Evolutionary conservation across 2,113 vertebrate species (phyloP).

Genomic region (Scatophagus argus): DNA sequence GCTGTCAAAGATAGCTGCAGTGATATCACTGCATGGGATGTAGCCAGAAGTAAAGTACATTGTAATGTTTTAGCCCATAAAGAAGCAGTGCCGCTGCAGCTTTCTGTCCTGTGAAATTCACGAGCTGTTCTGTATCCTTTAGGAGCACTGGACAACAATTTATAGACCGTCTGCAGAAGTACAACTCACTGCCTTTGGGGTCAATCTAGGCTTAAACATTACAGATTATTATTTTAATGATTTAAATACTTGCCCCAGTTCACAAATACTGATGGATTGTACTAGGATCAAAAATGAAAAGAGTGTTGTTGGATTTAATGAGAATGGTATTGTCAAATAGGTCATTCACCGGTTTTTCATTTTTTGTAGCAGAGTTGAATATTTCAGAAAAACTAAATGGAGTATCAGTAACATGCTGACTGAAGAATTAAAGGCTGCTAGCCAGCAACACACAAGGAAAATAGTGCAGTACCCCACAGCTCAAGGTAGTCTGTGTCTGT

Average conservation of each 20-base stretch:
- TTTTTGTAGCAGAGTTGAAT: constrained; percentile 4
- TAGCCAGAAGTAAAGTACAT: background rate
- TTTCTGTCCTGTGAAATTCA: constrained; percentile 14
- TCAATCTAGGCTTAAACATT: background rate
- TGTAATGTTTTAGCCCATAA: background rate
- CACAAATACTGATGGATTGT: background rate
- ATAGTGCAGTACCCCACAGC: constrained; percentile 16
- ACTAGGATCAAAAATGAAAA: background rate
- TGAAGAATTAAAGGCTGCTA: constrained; percentile 26
- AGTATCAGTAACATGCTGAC: constrained; percentile 23
- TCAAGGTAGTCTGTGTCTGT: constrained; percentile 21
- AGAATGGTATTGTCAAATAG: background rate
- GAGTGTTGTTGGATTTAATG: background rate
- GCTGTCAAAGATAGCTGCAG: constrained; percentile 1
- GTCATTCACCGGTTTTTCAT: constrained; percentile 13
- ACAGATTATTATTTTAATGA: constrained; percentile 8
- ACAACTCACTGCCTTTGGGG: background rate
- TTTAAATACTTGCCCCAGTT: constrained; percentile 10
- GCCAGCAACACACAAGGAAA: constrained; percentile 46
- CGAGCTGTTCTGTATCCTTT: background rate
- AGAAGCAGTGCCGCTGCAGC: background rate
- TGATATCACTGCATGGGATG: background rate
- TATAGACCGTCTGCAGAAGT: background rate
- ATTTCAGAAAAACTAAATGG: constrained; percentile 4
- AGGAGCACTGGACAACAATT: background rate